Evolutionary conservation across 1,140 invertebrate genomes (phyloP), one percentile per base, ranked within the genome.

Genomic region (Drusus annulatus): DNA sequence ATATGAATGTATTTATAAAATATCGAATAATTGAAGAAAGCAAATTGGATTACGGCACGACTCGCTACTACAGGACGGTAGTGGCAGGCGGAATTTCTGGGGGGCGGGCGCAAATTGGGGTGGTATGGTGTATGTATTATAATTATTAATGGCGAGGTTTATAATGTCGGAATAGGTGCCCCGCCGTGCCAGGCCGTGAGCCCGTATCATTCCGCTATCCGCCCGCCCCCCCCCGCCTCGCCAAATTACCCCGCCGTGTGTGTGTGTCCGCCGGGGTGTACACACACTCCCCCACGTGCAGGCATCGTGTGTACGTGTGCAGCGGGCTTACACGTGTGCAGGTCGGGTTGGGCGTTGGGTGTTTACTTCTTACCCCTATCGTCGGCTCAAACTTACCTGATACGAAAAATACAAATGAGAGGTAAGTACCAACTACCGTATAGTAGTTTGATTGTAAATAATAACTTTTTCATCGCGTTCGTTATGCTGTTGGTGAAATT

Each of bases 81-180:
- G 36, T 45, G 1, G 36, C 36, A 10, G 36, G 36, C 36, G 36
- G 8, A 8, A 10, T 2, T 45, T 13, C 36, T 63, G 21, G 62
- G 62, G 62, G 31, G 50, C 15, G 51, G 10, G 50, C 16, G 69
- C 21, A 15, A 17, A n/a, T 63, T 54, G 51, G 21, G 69, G 50
- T n/a, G 56, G 5, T 45, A 17, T 45, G 75, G 75, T 63, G 60
- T 63, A 63, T 28, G 76, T 78, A 78, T 78, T 78, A 78, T 78
- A 78, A 78, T 78, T 78, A 78, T 78, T 78, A 78, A 76, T 76
- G 62, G 76, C 23, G 50, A 52, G 76, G 76, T 78, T 63, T 63
- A 77, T 63, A 65, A 65, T 65, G 75, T 28, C 56, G 76, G 63
- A 69, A 69, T 69, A 68, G 76, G 76, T 78, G 52, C 76, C 76